Evolutionary conservation across 2,113 vertebrate genomes (phyloP).

Genomic region (Gallinago paraguaiae): DNA sequence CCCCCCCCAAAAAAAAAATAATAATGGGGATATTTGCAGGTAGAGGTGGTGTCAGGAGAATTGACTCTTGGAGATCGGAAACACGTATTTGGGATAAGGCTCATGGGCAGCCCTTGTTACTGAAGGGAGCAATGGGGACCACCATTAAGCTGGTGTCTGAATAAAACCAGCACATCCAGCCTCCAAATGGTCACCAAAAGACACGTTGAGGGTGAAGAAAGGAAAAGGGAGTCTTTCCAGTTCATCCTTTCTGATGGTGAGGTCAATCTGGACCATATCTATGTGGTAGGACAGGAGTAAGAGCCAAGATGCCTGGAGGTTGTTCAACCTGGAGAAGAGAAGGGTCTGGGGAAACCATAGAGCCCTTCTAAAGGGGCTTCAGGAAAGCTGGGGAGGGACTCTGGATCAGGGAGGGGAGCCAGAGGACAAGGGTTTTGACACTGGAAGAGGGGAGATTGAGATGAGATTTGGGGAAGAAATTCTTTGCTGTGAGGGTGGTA

Average conservation of each 20-base stretch:
- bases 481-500: too few species aligned
- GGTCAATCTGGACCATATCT: neutral
- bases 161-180: fast-evolving
- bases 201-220: neutral
- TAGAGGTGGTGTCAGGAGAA: neutral
- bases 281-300: neutral
- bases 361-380: too few species aligned
- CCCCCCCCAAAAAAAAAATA: too few species aligned
- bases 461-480: too few species aligned
- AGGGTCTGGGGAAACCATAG: too few species aligned
- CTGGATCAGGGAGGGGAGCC: too few species aligned
- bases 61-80: too few species aligned
- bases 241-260: neutral
- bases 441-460: too few species aligned
- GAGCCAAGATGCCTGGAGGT: neutral
- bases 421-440: too few species aligned
- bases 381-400: too few species aligned
- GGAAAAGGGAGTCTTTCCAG: neutral
- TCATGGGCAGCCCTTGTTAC: neutral
- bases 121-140: neutral
- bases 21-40: neutral
- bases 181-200: fast-evolving
- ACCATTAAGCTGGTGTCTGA: fast-evolving
- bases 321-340: too few species aligned
- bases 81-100: neutral